Conservation (phyloP, 1,140 invertebrate genomes). For the Drosophila saltans region DNA sequence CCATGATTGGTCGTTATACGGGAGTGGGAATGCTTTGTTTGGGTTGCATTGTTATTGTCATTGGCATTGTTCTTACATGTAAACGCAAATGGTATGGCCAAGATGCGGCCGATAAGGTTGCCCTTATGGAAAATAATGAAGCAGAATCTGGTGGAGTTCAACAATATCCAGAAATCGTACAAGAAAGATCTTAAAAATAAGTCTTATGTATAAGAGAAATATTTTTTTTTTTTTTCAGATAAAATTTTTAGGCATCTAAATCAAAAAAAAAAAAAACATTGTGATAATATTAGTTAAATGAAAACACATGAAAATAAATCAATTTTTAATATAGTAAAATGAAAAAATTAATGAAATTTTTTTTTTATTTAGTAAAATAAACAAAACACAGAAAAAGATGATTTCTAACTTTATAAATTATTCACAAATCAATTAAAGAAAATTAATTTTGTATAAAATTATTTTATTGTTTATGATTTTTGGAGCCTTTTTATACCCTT, state of each 20-base stretch:
- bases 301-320: background rate
- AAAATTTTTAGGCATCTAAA: background rate
- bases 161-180: background rate
- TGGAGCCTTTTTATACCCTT: too few relatives aligned
- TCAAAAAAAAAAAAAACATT: background rate
- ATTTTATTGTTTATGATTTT: too few relatives aligned
- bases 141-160: background rate
- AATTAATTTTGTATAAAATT: too few relatives aligned
- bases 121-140: constrained; percentile 35
- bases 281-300: background rate
- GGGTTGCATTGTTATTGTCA: constrained; percentile 51
- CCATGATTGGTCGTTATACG: constrained; percentile 59
- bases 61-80: constrained; percentile 51
- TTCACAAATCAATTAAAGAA: too few relatives aligned
- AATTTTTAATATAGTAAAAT: too few relatives aligned
- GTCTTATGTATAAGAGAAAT: background rate
- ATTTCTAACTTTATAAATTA: too few relatives aligned
- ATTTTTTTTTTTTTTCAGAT: background rate
- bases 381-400: too few relatives aligned
- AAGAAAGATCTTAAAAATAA: background rate
- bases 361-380: too few relatives aligned
- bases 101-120: constrained; percentile 38
- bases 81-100: constrained; percentile 68
- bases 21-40: constrained; percentile 63
- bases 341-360: too few relatives aligned